Conservation (phyloP, 2,888 invertebrate species). For the Acronicta leporina region DNA sequence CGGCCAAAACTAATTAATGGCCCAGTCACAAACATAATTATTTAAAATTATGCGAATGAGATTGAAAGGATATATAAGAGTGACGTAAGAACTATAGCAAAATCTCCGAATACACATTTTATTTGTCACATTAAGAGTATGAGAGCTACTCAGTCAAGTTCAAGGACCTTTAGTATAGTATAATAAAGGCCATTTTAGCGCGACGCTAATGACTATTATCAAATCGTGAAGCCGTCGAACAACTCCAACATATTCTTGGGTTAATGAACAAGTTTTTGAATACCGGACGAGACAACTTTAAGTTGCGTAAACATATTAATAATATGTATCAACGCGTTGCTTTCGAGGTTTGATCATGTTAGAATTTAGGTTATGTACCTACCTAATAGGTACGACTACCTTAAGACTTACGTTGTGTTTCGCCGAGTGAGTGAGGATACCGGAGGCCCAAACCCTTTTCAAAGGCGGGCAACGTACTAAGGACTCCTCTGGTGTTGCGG, state of each 20-base stretch:
- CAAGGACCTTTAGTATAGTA: constrained; percentile 51
- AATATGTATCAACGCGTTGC: constrained; percentile 6
- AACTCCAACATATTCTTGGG: constrained; percentile 47
- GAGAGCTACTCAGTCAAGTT: constrained; percentile 48
- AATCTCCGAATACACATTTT: constrained; percentile 37
- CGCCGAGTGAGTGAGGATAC: too few relatives aligned
- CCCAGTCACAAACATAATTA: constrained; percentile 20
- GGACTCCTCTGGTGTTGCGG: too few relatives aligned
- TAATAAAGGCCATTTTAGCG: constrained; percentile 50
- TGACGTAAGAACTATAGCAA: constrained; percentile 15
- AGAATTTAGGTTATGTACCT: too few relatives aligned
- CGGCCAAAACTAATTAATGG: too few relatives aligned
- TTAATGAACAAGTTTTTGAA: constrained; percentile 52
- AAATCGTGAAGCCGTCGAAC: constrained; percentile 48
- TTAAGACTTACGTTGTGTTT: too few relatives aligned
- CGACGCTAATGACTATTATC: constrained; percentile 39
- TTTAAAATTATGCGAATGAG: constrained; percentile 7
- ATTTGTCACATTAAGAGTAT: constrained; percentile 17
- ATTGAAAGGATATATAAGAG: constrained; percentile 20
- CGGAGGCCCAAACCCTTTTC: too few relatives aligned
- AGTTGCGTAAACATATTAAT: constrained; percentile 40
- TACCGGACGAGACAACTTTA: constrained; percentile 36
- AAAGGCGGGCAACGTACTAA: too few relatives aligned
- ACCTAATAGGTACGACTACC: too few relatives aligned
- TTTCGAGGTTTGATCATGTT: neutral